phyloP scores from a whole-genome alignment of 2,888 invertebrate genomes.

The Spatulosminthurus flaviceps region DNA sequence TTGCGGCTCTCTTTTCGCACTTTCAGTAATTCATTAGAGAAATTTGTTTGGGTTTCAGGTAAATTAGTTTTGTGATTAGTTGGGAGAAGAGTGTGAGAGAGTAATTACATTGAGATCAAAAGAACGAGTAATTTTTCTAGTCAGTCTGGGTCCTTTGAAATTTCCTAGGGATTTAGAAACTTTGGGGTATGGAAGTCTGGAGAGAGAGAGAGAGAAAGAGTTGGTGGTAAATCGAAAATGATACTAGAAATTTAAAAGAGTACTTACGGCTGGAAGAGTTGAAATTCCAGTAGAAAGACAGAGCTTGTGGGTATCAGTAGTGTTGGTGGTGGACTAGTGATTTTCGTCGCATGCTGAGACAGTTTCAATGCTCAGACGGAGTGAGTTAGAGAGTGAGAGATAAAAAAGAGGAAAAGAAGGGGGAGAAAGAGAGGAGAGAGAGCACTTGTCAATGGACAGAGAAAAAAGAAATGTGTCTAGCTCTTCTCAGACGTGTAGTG shows the following conservation, averaged over 20 bases:
- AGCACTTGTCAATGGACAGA: conserved; percentile 31
- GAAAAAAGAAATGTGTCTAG: not conserved
- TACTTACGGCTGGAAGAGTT: conserved; percentile 6
- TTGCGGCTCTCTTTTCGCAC: too few species aligned
- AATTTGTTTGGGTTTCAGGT: too few species aligned
- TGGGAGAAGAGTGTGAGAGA: too few species aligned
- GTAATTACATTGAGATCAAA: too few species aligned
- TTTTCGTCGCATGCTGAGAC: conserved; percentile 31
- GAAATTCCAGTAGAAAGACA: not conserved
- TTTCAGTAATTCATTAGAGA: too few species aligned
- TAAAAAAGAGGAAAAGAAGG: not conserved
- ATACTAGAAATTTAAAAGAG: not conserved
- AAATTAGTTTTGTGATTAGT: too few species aligned
- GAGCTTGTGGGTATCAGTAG: conserved; percentile 17
- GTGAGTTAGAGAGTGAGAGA: not conserved
- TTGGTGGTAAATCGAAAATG: not conserved
- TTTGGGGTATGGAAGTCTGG: too few species aligned
- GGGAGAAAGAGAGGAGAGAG: too few species aligned
- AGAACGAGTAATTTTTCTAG: too few species aligned
- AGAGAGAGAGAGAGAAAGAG: not conserved
- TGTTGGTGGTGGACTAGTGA: too few species aligned
- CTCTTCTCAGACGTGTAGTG: conserved; percentile 2
- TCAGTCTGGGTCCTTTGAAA: too few species aligned
- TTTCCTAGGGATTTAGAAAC: too few species aligned
- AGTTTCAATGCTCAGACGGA: not conserved